These are phyloP conservation scores for Ophthalmolycus amberensis DNA, from an alignment of 2,113 vertebrate genomes.

Conservation along the genomic window DNA sequence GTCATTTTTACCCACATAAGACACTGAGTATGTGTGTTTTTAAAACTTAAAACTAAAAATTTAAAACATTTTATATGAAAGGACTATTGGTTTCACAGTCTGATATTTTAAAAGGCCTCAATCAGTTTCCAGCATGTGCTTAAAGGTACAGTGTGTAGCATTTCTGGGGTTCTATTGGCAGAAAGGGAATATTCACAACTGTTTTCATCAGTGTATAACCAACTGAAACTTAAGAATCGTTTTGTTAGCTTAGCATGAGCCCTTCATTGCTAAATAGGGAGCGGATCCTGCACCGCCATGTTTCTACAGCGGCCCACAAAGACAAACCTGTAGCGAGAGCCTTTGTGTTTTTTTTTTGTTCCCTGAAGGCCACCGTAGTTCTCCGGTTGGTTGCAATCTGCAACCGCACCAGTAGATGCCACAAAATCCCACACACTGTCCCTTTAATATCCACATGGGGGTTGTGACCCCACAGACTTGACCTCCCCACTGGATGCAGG, in stretches of 20 bases:
- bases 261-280: neutral
- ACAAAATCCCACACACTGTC: neutral
- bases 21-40: neutral
- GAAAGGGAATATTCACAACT: neutral
- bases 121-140: slow-evolving; percentile 20
- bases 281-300: neutral
- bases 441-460: neutral
- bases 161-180: neutral
- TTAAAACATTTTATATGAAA: neutral
- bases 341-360: neutral
- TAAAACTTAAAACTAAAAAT: too few relatives aligned
- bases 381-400: neutral
- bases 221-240: neutral
- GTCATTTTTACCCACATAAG: neutral
- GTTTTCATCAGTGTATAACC: neutral
- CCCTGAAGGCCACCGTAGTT: neutral
- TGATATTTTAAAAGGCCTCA: slow-evolving; percentile 49
- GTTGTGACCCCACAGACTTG: neutral
- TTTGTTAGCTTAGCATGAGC: neutral
- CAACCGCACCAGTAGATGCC: neutral
- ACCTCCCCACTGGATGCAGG: neutral
- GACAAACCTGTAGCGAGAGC: neutral
- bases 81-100: slow-evolving; percentile 26
- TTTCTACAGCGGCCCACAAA: neutral
- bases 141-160: neutral